Percentiles rank a stretch among this genome's conserved stretches.
Conservation (phyloP, 1,140 invertebrate species). For the Daktulosphaira vitifoliae region DNA sequence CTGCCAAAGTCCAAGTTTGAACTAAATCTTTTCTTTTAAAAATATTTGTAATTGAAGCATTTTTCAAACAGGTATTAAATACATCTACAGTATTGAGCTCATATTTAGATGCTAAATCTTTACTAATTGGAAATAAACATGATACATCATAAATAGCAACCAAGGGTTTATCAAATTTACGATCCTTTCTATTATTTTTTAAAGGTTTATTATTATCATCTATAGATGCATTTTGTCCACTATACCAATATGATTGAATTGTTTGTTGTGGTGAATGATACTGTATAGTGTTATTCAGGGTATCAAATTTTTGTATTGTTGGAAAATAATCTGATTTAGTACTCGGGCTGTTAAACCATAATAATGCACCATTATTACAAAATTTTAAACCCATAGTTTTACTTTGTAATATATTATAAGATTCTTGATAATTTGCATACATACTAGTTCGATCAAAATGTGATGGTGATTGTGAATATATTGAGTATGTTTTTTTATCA, state of each 20-base stretch:
- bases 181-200: not conserved
- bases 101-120: slow-evolving; percentile 73
- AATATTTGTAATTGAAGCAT: slow-evolving; percentile 63
- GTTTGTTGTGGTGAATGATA: slow-evolving; percentile 4
- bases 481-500: slow-evolving; percentile 19
- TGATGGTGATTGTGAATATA: slow-evolving; percentile 18
- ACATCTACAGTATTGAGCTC: slow-evolving; percentile 45
- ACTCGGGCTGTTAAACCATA: slow-evolving; percentile 16
- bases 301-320: slow-evolving; percentile 17
- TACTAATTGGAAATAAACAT: slow-evolving; percentile 65
- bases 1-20: slow-evolving; percentile 75
- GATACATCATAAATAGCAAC: slow-evolving; percentile 73
- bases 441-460: slow-evolving; percentile 22
- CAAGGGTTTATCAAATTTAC: slow-evolving; percentile 39
- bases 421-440: not conserved
- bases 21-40: slow-evolving; percentile 70
- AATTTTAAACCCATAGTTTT: slow-evolving; percentile 27
- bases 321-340: slow-evolving; percentile 9
- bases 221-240: not conserved
- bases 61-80: slow-evolving; percentile 65
- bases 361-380: slow-evolving; percentile 27
- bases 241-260: slow-evolving; percentile 6
- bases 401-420: slow-evolving; percentile 3
- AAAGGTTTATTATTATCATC: not conserved
- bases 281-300: not conserved